phyloP scores from a whole-genome alignment of 2,888 invertebrate genomes.

The Sinohyriopsis cumingii region DNA sequence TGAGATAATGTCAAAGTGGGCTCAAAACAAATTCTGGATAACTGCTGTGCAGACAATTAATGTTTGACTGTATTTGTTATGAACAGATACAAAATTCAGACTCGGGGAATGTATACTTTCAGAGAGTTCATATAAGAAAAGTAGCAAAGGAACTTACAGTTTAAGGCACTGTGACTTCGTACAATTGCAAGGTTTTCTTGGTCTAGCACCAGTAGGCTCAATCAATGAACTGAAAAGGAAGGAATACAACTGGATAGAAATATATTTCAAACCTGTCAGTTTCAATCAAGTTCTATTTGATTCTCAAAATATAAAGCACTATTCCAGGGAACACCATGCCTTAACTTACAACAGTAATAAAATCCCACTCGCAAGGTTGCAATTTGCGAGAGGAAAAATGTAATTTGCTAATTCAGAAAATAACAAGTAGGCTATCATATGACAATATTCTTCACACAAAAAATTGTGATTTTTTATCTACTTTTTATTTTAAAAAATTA shows the following conservation, averaged over 20 bases:
- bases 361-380: no score
- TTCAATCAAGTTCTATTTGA: neutral
- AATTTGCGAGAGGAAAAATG: no score
- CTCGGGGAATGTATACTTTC: neutral
- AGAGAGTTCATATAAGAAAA: neutral
- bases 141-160: constrained; percentile 77
- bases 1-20: no score
- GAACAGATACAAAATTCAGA: neutral
- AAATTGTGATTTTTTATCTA: no score
- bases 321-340: no score
- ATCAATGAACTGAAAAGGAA: constrained; percentile 47
- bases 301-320: no score
- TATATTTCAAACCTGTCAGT: neutral
- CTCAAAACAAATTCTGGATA: neutral
- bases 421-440: no score
- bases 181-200: constrained; percentile 95
- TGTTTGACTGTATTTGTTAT: neutral
- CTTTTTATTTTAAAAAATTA: no score
- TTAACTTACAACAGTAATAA: no score
- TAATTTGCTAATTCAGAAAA: no score
- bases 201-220: constrained; percentile 63
- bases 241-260: neutral
- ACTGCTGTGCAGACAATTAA: neutral
- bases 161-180: constrained; percentile 99
- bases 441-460: no score